Evolutionary conservation across 2,113 vertebrate genomes (phyloP).

Genomic region (Neolamprologus sp.): DNA sequence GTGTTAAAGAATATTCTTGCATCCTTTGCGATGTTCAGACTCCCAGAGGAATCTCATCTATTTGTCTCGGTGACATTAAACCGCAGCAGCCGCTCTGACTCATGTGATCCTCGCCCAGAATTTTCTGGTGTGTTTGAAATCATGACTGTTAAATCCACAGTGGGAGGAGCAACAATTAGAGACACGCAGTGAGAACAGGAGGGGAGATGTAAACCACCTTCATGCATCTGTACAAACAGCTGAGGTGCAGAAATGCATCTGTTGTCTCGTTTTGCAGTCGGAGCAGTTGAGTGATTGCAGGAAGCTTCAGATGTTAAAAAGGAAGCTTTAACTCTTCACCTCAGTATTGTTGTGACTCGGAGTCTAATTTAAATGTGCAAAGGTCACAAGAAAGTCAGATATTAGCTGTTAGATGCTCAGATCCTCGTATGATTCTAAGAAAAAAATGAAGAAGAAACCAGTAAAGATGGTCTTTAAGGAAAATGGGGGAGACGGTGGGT

Average conservation of each 20-base stretch:
- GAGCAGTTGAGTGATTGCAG: not conserved
- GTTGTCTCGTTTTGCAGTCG: not conserved
- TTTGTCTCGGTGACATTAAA: not conserved
- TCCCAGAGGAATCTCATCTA: not conserved
- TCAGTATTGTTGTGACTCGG: not conserved
- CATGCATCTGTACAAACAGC: not conserved
- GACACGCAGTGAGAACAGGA: not conserved
- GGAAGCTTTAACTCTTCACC: accelerated
- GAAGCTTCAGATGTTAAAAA: not conserved
- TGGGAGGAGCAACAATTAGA: not conserved
- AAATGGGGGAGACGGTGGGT: accelerated
- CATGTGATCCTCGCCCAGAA: not conserved
- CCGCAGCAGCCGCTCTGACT: not conserved
- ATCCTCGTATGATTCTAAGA: not conserved
- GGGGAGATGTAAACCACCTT: not conserved
- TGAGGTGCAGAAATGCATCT: not conserved
- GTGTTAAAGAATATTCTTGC: accelerated
- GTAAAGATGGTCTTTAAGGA: accelerated
- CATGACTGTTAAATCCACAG: not conserved
- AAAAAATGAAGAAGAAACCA: not conserved
- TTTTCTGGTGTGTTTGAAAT: not conserved
- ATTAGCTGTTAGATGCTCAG: not conserved
- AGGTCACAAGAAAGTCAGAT: not conserved
- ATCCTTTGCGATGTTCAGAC: not conserved
- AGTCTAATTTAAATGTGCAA: not conserved